phyloP scores from a whole-genome alignment of 2,797 vertebrate genomes.

The Pithecia hirsuta region DNA sequence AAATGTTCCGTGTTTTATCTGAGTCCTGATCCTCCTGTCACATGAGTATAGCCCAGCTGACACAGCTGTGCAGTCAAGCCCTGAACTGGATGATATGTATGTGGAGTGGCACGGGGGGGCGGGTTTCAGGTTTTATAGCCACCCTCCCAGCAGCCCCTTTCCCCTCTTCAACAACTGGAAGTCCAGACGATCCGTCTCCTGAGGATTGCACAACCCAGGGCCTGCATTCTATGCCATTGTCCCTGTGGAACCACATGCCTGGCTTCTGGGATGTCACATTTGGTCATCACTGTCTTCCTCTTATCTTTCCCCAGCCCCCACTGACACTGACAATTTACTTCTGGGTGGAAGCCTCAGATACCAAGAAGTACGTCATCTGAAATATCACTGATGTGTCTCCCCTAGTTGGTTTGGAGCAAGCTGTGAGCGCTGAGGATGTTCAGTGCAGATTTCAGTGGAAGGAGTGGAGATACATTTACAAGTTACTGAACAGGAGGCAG shows the following conservation, averaged over 20 bases:
- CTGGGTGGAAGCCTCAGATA: not conserved
- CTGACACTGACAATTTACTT: not conserved
- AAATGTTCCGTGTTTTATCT: not conserved
- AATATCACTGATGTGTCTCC: not conserved
- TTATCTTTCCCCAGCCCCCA: not conserved
- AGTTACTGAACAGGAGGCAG: not conserved
- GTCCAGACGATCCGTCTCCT: not conserved
- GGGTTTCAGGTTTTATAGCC: not conserved
- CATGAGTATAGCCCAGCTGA: not conserved
- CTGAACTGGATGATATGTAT: not conserved
- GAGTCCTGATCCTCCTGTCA: not conserved
- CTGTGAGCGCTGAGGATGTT: not conserved
- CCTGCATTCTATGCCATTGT: not conserved
- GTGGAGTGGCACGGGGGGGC: not conserved
- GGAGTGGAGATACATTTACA: not conserved
- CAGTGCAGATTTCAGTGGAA: not conserved
- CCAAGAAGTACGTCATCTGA: not conserved
- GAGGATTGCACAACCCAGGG: fast-evolving
- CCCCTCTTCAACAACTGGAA: not conserved
- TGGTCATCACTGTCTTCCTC: not conserved
- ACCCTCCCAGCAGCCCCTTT: not conserved
- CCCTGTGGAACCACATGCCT: not conserved
- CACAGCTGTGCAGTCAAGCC: not conserved
- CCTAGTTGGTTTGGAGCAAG: not conserved
- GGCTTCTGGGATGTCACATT: not conserved